Conservation (phyloP, 2,113 vertebrate genomes). For the Coracopsis vasa region DNA sequence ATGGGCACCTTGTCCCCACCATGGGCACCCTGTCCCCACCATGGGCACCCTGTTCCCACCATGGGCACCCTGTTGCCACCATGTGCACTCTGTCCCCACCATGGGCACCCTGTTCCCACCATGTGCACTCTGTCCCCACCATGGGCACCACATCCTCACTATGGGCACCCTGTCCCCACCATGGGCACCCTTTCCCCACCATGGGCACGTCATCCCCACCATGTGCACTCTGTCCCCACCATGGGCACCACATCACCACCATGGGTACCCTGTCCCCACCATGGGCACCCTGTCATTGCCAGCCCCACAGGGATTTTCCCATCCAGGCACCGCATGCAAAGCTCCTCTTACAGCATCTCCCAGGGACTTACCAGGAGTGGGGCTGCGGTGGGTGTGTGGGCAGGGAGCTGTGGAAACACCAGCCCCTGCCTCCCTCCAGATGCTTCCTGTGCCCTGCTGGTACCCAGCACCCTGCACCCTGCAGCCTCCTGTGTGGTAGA, state of each 20-base stretch:
- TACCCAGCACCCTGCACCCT: accelerated
- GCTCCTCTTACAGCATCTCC: background rate
- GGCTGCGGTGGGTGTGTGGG: background rate
- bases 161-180: background rate
- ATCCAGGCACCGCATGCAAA: background rate
- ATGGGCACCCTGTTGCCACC: accelerated
- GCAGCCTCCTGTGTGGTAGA: accelerated
- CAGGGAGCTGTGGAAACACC: background rate
- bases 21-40: accelerated
- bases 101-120: accelerated
- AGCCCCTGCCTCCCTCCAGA: background rate
- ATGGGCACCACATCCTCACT: background rate
- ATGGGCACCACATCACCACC: accelerated
- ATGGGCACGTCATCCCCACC: accelerated
- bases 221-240: accelerated
- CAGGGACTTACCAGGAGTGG: background rate
- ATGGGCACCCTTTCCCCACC: accelerated
- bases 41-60: accelerated
- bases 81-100: accelerated
- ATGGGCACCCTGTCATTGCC: accelerated
- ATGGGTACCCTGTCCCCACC: too few species aligned
- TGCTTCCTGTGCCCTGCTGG: background rate
- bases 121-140: too few species aligned
- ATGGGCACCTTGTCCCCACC: accelerated
- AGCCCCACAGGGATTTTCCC: background rate